Conservation (phyloP, 1,140 invertebrate genomes). For the Bicyclus anynana region DNA sequence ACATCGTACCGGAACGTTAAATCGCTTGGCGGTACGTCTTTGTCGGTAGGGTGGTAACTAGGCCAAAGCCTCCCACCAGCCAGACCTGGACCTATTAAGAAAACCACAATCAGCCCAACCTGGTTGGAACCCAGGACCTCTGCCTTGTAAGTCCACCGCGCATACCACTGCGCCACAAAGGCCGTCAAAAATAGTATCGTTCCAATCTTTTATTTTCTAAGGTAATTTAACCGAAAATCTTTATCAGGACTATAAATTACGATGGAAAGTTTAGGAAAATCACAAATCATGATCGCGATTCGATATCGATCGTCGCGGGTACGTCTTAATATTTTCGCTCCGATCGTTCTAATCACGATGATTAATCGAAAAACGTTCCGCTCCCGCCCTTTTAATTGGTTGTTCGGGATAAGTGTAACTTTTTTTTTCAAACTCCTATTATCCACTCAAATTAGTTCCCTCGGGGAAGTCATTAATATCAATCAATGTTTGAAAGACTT, state of each 20-base stretch:
- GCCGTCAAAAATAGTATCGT: no score
- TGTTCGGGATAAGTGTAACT: constrained; percentile 27
- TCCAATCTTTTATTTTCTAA: no score
- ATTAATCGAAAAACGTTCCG: constrained; percentile 30
- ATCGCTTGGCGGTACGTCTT: no score
- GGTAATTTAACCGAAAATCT: neutral
- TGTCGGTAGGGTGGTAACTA: no score
- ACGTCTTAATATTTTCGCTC: constrained; percentile 29
- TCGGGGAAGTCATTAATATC: constrained; percentile 37
- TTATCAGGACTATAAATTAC: constrained; percentile 11
- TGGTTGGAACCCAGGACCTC: no score
- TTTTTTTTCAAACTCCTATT: constrained; percentile 33
- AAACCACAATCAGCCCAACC: no score
- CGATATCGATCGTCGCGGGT: constrained; percentile 23
- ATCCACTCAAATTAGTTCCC: constrained; percentile 39
- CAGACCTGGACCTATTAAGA: no score
- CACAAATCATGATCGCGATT: constrained; percentile 24
- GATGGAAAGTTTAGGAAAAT: constrained; percentile 13
- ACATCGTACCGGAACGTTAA: no score
- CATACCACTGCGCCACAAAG: no score
- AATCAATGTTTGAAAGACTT: constrained; percentile 41
- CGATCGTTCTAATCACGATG: constrained; percentile 28
- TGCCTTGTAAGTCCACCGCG: no score
- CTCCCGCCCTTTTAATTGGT: constrained; percentile 30
- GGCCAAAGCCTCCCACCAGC: no score